Evolutionary conservation across 2,113 vertebrate genomes (phyloP), one percentile per base, ranked within the genome.

Genomic region (Noctilio leporinus): DNA sequence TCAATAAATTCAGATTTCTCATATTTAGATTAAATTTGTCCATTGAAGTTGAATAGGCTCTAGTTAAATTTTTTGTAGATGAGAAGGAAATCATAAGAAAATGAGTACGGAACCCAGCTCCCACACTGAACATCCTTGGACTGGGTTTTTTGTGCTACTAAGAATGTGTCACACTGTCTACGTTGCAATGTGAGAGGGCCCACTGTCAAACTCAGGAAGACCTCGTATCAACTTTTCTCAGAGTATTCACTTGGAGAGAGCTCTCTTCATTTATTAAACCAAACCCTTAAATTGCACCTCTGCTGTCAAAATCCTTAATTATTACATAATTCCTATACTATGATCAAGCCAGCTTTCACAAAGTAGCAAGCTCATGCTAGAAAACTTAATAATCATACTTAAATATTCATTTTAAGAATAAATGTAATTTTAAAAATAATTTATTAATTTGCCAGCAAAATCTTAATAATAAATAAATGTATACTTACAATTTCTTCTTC

Each of bases 401-500:
- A 86, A 95, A 84, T 53, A 91, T 33, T 22, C 24, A 93, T 62
- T 70, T 30, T 94, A 94, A 93, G 15, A 76, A 96, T 65, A 93
- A 89, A 91, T 49, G 11, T 40, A 90, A 82, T 59, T 87, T 88
- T 51, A 20, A 87, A 59, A 92, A 57, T 59, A 95, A 72, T 38
- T 88, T 22, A 83, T n/a, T 83, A 85, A 75, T 64, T 82, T 89
- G 14, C 15, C 49, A 96, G 38, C 0, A 96, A n/a, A 93, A 97
- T 89, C 90, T 81, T 75, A 86, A 95, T 22, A 92, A 64, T 51
- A 64, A 92, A 88, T 53, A 75, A 87, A 81, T 69, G 82, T 92
- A 49, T 94, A 97, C 99, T 99, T 97, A 99, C 99, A 96, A 99
- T 99, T 98, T 99, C 99, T 96, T 99, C 99, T 97, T 99, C 99